Evolutionary conservation across 35 echinoderm and acorn worm genomes (phyloP), one percentile per base, ranked within the genome.

Genomic region (Heliocidaris erythrogramma): DNA sequence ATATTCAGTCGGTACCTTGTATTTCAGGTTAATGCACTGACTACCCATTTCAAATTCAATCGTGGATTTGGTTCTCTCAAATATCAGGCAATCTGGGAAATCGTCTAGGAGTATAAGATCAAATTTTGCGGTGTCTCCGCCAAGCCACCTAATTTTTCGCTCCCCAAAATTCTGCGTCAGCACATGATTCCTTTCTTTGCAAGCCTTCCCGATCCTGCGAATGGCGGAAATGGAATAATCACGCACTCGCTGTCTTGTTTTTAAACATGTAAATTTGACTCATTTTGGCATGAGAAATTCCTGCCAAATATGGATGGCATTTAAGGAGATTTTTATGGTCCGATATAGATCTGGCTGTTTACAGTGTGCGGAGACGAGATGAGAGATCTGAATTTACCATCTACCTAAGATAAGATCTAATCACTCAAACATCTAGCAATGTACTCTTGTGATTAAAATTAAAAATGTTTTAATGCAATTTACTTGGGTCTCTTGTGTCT

Each of bases 111-210:
- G 65, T 27, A n/a, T 24, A 78, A 78, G 65, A 78, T 78, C 65
- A 78, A n/a, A 78, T 78, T 78, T 78, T 78, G 65, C 65, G 65
- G 65, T n/a, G 65, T 78, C 65, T n/a, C 65, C 17, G 65, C 65
- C 65, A 78, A 78, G 65, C 65, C 65, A 7, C 65, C 65, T 78
- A 78, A 78, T 78, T 78, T 78, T 78, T 78, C 65, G 65, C 65
- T 78, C 65, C 21, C 65, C 27, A 18, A 78, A 78, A 78, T 78
- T 78, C 65, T n/a, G 27, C 65, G 21, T 21, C 65, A n/a, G 18
- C 65, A 78, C 65, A 78, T 24, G 27, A 78, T 21, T 78, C 2
- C 65, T 78, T 78, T 78, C 65, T 4, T 78, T 78, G 65, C 65
- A 78, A 78, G 21, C 65, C 27, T 78, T 78, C 27, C 7, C 65